These are phyloP conservation scores for Tortrix viridana DNA, from an alignment of 2,888 invertebrate genomes.

Conservation along the genomic window DNA sequence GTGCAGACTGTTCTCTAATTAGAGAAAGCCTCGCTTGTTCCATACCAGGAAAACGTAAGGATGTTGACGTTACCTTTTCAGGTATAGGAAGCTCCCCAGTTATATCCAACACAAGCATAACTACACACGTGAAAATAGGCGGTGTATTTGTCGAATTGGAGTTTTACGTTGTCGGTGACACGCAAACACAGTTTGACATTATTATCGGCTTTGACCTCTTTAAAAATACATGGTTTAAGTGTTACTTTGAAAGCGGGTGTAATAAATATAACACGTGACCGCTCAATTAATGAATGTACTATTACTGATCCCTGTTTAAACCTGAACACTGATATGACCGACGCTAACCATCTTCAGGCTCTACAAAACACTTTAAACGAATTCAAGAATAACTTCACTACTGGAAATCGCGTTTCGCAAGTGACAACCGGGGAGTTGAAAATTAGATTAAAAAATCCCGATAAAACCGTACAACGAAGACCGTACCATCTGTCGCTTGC, in stretches of 20 bases:
- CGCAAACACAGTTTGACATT: conserved; percentile 32
- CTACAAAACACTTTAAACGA: not conserved
- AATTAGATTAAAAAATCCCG: conserved; percentile 34
- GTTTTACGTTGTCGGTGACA: too few species aligned
- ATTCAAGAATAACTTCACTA: conserved; percentile 14
- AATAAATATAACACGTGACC: not conserved
- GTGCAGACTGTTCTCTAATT: too few species aligned
- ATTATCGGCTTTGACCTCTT: conserved; percentile 30
- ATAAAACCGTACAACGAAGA: conserved; percentile 35
- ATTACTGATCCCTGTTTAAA: not conserved
- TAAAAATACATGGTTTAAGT: conserved; percentile 25
- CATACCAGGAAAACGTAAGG: too few species aligned
- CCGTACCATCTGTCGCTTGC: conserved; percentile 32
- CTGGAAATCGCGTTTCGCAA: conserved; percentile 18
- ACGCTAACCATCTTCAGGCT: not conserved
- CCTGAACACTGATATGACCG: conserved; percentile 4
- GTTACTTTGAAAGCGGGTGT: conserved; percentile 10
- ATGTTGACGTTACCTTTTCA: too few species aligned
- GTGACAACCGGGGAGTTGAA: conserved; percentile 33
- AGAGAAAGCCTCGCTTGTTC: too few species aligned
- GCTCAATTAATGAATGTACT: not conserved
- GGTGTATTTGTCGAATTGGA: too few species aligned
- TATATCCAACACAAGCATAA: too few species aligned
- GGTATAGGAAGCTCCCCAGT: too few species aligned
- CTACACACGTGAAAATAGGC: too few species aligned